Evolutionary conservation across 2,797 vertebrate species (phyloP), one percentile per base, ranked within the genome.

Genomic region (Podargus strigoides): DNA sequence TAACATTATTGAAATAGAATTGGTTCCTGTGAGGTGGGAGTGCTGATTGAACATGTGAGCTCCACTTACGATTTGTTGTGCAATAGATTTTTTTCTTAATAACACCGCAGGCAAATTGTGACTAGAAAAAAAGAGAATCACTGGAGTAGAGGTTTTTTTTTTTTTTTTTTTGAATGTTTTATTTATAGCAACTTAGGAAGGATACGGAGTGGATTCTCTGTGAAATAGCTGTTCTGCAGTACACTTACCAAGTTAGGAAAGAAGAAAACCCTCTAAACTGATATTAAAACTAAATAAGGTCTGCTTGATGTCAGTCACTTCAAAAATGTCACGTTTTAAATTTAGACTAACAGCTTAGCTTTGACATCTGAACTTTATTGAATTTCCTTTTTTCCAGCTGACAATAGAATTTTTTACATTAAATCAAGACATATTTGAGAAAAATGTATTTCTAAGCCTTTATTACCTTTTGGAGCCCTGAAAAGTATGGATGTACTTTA

Each of bases 1-100:
- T 91, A 92, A 88, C 0, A 4, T 84, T 73, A 58, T 44, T 86
- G 84, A 91, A 95, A 91, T 50, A 91, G 75, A 63, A 52, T 50
- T 86, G 89, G 76, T 87, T 96, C 84, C 73, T 88, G 86, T 42
- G 76, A 89, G 67, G 86, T 93, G 84, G 86, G 93, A 92, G 86
- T 85, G 73, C 62, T 66, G 77, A 86, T 41, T 86, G 69, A 94
- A 59, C 73, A 64, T 27, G 68, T 14, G n/a, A 75, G 22, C 66
- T 89, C 49, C 32, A 26, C 49, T 88, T 84, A 34, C 15, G 28
- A 84, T 93, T 91, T 78, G 74, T 39, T 84, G 47, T 86, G 42
- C 53, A 68, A 78, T 74, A 77, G 72, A 19, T 59, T 52, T 22
- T 24, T 63, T 49, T 50, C 79, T 69, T 14, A 72, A 82, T 76